These are phyloP conservation scores for Onychostruthus taczanowskii DNA, from an alignment of 2,113 vertebrate genomes.

Conservation along the genomic window DNA sequence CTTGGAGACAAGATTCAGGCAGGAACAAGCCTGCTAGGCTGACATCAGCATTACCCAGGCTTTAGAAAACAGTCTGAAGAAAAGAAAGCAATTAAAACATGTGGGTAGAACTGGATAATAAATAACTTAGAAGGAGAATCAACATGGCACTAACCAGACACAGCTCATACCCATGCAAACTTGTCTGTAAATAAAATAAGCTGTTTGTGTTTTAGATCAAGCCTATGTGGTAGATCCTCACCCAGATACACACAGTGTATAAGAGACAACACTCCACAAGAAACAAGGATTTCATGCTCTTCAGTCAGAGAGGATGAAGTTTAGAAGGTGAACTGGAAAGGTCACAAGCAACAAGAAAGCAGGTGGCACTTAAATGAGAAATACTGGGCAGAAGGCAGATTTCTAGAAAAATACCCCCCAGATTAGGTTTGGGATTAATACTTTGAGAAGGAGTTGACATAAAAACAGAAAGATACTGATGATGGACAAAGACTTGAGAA, in stretches of 20 bases:
- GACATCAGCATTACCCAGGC: conserved; percentile 20
- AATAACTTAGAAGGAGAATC: neutral
- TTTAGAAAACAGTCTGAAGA: conserved; percentile 2
- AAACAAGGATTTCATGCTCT: neutral
- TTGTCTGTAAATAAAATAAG: neutral
- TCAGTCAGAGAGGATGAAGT: neutral
- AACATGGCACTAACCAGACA: neutral
- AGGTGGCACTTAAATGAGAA: neutral
- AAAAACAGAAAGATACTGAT: neutral
- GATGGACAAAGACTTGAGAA: neutral
- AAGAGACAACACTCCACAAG: neutral
- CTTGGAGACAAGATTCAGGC: conserved; percentile 28
- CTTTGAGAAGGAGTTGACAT: neutral
- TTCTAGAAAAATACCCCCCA: neutral
- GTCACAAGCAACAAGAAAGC: neutral
- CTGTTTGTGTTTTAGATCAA: neutral
- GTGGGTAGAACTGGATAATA: neutral
- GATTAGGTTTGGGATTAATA: neutral
- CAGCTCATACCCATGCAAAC: neutral
- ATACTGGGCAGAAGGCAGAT: neutral
- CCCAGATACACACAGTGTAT: neutral
- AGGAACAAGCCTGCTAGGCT: conserved; percentile 16
- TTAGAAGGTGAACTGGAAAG: neutral
- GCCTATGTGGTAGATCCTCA: neutral
- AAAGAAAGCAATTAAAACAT: neutral